phyloP scores from a whole-genome alignment of 2,113 vertebrate genomes.

The Brachyistius frenatus region DNA sequence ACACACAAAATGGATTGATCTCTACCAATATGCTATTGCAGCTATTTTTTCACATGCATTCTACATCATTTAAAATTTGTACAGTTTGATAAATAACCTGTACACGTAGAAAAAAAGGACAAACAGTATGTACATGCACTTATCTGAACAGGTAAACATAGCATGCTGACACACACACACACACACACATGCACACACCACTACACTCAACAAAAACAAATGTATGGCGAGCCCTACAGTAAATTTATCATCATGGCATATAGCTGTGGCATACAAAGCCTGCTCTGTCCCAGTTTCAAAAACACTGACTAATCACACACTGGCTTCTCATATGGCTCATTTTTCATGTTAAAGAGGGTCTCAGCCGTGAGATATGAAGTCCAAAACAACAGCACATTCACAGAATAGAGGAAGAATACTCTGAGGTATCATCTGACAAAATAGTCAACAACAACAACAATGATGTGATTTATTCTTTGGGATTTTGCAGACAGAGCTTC shows the following conservation, averaged over 20 bases:
- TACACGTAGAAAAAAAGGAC: background rate
- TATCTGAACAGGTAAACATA: constrained; percentile 6
- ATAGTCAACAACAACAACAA: constrained; percentile 18
- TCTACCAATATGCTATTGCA: background rate
- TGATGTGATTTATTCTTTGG: constrained; percentile 45
- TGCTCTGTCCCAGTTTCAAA: constrained; percentile 46
- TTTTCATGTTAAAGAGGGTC: constrained; percentile 62
- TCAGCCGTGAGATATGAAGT: constrained; percentile 44
- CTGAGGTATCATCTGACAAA: constrained; percentile 25
- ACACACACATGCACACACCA: constrained; percentile 1
- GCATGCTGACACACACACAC: constrained; percentile 2
- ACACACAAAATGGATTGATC: constrained; percentile 16
- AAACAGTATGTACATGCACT: background rate
- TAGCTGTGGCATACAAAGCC: constrained; percentile 51
- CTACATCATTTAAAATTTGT: constrained; percentile 1
- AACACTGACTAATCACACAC: constrained; percentile 62
- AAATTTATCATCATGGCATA: constrained; percentile 67
- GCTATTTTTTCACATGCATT: background rate
- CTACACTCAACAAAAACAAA: constrained; percentile 40
- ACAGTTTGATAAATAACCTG: background rate
- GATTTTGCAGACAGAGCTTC: constrained; percentile 11
- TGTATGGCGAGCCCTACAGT: constrained; percentile 21
- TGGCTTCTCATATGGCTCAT: constrained; percentile 56
- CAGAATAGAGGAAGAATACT: constrained; percentile 19
- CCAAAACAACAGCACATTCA: constrained; percentile 45